Evolutionary conservation across 2,797 vertebrate genomes (phyloP).

Genomic region (Choloepus didactylus): DNA sequence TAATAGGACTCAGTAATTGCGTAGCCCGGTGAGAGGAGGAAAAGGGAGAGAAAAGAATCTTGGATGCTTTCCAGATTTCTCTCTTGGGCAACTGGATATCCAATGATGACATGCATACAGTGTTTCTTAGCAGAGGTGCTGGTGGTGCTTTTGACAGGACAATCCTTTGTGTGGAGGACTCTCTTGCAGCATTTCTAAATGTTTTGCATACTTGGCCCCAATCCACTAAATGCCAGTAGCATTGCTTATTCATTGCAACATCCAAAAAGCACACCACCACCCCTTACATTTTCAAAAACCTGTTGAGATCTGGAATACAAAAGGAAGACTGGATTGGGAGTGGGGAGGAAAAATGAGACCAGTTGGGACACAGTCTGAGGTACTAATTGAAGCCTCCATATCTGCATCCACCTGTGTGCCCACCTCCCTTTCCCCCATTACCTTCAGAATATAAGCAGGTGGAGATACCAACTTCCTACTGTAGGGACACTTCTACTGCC

Average conservation of each 20-base stretch:
- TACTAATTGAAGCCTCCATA: background rate
- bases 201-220: constrained; percentile 4
- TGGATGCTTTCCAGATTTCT: constrained; percentile 42
- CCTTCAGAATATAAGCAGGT: background rate
- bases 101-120: background rate
- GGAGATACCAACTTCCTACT: background rate
- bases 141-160: constrained; percentile 50
- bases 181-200: constrained; percentile 19
- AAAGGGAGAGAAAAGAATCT: background rate
- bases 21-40: background rate
- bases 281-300: constrained; percentile 15
- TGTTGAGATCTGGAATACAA: background rate
- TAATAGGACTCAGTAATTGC: background rate
- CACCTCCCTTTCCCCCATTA: background rate
- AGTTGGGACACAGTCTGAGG: background rate
- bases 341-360: background rate
- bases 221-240: background rate
- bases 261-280: background rate
- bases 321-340: background rate
- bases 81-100: constrained; percentile 1
- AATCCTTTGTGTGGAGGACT: background rate
- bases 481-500: background rate
- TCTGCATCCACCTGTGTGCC: background rate
- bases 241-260: constrained; percentile 33
- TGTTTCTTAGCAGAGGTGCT: constrained; percentile 51